phyloP scores from a whole-genome alignment of 2,888 invertebrate genomes.

The Hoplodrina ambigua region DNA sequence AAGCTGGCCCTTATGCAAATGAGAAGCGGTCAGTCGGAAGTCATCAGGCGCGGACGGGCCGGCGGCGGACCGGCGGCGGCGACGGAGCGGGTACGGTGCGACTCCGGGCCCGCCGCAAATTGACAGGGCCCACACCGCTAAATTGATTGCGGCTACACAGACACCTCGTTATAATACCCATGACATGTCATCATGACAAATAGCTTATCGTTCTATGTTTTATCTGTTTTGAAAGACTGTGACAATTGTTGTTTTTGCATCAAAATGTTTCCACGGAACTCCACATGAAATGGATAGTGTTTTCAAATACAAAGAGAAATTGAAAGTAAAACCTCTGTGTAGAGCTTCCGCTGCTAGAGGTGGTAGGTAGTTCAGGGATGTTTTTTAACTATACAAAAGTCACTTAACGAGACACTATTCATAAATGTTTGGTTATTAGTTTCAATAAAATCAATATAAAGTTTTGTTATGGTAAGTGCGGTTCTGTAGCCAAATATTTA shows the following conservation, averaged over 20 bases:
- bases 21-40: constrained; percentile 88
- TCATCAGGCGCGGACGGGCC: constrained; percentile 78
- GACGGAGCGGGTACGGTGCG: constrained; percentile 58
- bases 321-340: constrained; percentile 21
- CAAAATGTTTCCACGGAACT: constrained; percentile 30
- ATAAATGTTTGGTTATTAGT: constrained; percentile 22
- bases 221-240: constrained; percentile 61
- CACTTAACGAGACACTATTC: constrained; percentile 7
- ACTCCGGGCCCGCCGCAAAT: constrained; percentile 74
- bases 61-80: constrained; percentile 58
- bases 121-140: constrained; percentile 81
- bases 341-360: background rate
- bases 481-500: constrained; percentile 78
- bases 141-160: constrained; percentile 85
- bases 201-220: constrained; percentile 63
- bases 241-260: constrained; percentile 36
- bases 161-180: constrained; percentile 79
- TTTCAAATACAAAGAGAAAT: constrained; percentile 23
- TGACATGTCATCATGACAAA: constrained; percentile 69
- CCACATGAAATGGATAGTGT: constrained; percentile 11
- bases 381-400: constrained; percentile 9
- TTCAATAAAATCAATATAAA: constrained; percentile 59
- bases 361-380: constrained; percentile 7
- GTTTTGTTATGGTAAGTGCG: constrained; percentile 66
- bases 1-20: constrained; percentile 89